Percentiles rank a stretch among this genome's conserved stretches.
Evolutionary conservation across 2,113 vertebrate genomes (phyloP).

Genomic region (Prionailurus bengalensis): DNA sequence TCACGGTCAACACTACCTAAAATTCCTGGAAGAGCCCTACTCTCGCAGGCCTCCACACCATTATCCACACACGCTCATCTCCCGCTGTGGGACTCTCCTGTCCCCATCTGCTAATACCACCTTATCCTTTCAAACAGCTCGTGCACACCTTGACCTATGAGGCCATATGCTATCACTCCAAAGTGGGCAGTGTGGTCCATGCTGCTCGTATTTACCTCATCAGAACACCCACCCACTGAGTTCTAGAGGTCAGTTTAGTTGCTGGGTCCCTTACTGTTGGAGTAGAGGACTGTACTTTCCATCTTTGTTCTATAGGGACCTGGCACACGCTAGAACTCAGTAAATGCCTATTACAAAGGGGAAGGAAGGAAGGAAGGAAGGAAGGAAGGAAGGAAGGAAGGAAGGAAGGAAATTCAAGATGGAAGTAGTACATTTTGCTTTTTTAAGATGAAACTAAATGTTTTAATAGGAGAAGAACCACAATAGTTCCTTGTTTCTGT

Average conservation of each 20-base stretch:
- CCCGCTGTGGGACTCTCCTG: background rate
- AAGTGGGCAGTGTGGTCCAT: accelerated
- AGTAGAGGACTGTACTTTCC: background rate
- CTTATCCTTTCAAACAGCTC: background rate
- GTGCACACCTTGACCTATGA: background rate
- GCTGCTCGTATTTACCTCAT: accelerated
- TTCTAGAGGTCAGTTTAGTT: background rate
- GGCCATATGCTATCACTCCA: background rate
- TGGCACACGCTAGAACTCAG: background rate
- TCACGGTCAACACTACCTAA: background rate
- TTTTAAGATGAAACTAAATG: background rate
- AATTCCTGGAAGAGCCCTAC: background rate
- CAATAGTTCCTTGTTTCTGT: background rate
- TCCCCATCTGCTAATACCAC: background rate
- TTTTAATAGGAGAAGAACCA: conserved; percentile 5
- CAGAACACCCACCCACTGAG: background rate
- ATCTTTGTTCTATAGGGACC: background rate
- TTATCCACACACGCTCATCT: background rate
- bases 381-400: too few species aligned
- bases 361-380: background rate
- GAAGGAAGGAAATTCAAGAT: background rate
- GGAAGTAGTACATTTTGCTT: background rate
- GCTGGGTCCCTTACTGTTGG: background rate
- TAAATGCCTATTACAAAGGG: background rate
- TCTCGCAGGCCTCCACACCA: background rate